phyloP scores from a whole-genome alignment of 2,888 invertebrate genomes.

The Temnothorax unifasciatus region DNA sequence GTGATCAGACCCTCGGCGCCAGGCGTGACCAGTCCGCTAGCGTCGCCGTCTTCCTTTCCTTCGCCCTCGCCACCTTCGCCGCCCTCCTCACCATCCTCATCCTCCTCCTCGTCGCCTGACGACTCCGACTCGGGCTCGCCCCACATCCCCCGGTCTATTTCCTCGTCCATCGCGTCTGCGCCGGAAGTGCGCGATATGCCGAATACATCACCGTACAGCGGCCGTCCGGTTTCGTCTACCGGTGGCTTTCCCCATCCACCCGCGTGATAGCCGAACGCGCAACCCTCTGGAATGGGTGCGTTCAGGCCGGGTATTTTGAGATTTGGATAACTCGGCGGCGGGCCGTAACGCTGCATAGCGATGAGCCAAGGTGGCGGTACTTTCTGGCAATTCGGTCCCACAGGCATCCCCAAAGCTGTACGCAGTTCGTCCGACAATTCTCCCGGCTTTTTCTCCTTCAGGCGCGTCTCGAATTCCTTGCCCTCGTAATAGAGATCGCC shows the following conservation, averaged over 20 bases:
- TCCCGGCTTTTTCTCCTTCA: constrained; percentile 99
- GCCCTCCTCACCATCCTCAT: constrained; percentile 89
- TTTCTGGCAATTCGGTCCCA: constrained; percentile 96
- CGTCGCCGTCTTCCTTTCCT: constrained; percentile 88
- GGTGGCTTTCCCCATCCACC: constrained; percentile 99
- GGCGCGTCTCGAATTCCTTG: constrained; percentile 98
- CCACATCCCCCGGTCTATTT: constrained; percentile 98
- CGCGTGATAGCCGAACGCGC: constrained; percentile 99
- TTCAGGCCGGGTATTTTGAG: constrained; percentile 99
- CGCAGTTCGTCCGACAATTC: constrained; percentile 98
- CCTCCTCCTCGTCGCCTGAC: constrained; percentile 89
- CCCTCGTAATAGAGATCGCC: constrained; percentile 99
- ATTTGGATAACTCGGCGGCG: constrained; percentile 99
- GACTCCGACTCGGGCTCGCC: constrained; percentile 93
- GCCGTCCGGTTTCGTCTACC: constrained; percentile 99
- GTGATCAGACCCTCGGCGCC: constrained; percentile 96
- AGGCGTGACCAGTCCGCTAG: constrained; percentile 96
- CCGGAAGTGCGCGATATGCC: constrained; percentile 92
- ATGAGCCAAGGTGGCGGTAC: constrained; percentile 98
- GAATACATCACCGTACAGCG: constrained; percentile 99
- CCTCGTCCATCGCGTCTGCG: constrained; percentile 92
- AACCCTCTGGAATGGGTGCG: constrained; percentile 98
- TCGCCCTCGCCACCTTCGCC: constrained; percentile 83
- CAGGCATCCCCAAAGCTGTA: constrained; percentile 99
- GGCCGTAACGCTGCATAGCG: constrained; percentile 99